Base-by-base conservation (phyloP, 2,888 invertebrate genomes). In the Crematogaster levior region DNA sequence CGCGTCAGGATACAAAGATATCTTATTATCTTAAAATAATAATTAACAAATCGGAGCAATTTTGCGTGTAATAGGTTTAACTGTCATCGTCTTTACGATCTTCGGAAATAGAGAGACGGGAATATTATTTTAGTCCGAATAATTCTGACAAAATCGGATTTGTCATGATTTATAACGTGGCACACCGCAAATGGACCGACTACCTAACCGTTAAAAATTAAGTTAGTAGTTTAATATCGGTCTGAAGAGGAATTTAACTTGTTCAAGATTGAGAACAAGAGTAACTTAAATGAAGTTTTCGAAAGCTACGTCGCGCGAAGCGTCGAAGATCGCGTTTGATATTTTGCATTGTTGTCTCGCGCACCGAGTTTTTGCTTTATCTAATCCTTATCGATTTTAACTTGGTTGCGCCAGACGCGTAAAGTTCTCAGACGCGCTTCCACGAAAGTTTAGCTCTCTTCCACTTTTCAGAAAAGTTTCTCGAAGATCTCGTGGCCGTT, bases 351-450 rank as follows among this genome's bases (percentile, higher is more conserved):
- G 75, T 75, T 65, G 65, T 40, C 30, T 65, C 43, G 77, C 43
- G 30, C 37, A n/a, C 30, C 15, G 21, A 40, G 65, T 66, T 34
- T 66, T 30, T 27, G 56, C 63, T 75, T 75, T 63, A 51, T 68
- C 77, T 43, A 79, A 68, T 68, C 77, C 46, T 34, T 21, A 68
- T 79, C 77, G 77, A 68, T 79, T 68, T 77, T 66, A 77, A 77
- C 66, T 77, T 77, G 27, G 24, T 24, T 51, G 40, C 24, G 43
- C 21, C 43, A 21, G 40, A 56, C 53, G 40, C 75, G 27, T 21
- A 3, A 75, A 75, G 75, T 75, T 75, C 58, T 27, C 75, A 63
- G 75, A 75, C 75, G 63, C 61, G 74, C 48, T 48, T 51, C 24
- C 48, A 48, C 75, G 40, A 74, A 81, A 74, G 53, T 81, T 65